phyloP scores from a whole-genome alignment of 2,888 invertebrate species.

The Cheilosia urbana region DNA sequence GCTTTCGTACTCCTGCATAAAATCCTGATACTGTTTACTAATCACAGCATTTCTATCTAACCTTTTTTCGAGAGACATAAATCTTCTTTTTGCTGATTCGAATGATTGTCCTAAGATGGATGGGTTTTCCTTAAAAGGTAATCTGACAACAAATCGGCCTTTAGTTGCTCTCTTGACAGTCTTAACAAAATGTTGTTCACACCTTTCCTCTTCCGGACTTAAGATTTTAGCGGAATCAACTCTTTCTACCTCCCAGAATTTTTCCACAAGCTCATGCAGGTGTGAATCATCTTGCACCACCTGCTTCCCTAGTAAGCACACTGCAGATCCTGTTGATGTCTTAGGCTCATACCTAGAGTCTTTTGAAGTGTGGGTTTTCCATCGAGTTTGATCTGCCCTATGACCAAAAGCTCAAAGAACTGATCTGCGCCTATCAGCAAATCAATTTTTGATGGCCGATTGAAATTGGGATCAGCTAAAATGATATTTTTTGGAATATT shows the following conservation, averaged over 20 bases:
- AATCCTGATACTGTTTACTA: neutral
- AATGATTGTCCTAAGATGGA: neutral
- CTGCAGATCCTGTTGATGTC: no score
- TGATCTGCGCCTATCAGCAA: neutral
- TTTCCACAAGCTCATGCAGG: neutral
- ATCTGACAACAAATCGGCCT: neutral
- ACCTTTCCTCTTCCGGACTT: constrained; percentile 1
- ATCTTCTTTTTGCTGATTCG: neutral
- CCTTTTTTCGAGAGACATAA: neutral
- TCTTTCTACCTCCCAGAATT: neutral
- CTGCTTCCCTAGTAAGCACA: no score
- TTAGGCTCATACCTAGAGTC: neutral
- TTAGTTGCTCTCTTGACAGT: neutral
- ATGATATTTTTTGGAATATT: constrained; percentile 30
- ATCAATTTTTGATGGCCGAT: neutral
- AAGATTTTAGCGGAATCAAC: neutral
- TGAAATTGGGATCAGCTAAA: constrained; percentile 13
- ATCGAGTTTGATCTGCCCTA: constrained; percentile 23
- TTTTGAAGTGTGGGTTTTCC: constrained; percentile 5
- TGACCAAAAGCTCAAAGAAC: constrained; percentile 5
- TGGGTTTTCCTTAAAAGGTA: neutral
- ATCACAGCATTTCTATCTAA: neutral
- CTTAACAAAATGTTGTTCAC: constrained; percentile 2
- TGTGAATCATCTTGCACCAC: no score
- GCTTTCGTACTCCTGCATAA: neutral